These are phyloP conservation scores for Paracanthobrama guichenoti DNA, from an alignment of 2,113 vertebrate species.

Conservation along the genomic window DNA sequence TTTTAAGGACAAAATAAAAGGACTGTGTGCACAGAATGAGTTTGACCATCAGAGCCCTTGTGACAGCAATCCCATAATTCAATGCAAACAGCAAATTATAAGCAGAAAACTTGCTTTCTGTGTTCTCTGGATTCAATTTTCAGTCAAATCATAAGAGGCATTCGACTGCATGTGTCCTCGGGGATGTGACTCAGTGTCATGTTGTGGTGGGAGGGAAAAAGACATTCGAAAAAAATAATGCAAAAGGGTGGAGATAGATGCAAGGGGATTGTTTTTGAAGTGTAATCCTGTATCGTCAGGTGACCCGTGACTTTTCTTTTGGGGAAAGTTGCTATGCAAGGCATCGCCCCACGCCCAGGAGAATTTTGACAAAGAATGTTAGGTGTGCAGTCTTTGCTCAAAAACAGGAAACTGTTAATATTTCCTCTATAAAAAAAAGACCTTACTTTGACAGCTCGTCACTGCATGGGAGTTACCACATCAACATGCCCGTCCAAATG, in stretches of 20 bases:
- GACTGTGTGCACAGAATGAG: not conserved
- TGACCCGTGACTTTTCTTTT: not conserved
- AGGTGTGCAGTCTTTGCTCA: constrained; percentile 22
- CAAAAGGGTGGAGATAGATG: not conserved
- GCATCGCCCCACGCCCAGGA: constrained; percentile 40
- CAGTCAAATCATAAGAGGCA: constrained; percentile 51
- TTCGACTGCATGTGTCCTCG: constrained; percentile 62
- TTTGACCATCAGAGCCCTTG: not conserved
- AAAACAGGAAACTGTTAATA: constrained; percentile 68
- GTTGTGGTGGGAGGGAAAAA: constrained; percentile 21
- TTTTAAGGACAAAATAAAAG: constrained; percentile 38
- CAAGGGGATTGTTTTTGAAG: not conserved
- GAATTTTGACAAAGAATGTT: constrained; percentile 34
- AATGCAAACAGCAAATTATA: not conserved
- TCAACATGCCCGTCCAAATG: not conserved
- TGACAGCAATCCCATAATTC: constrained; percentile 28
- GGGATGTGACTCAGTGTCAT: constrained; percentile 71
- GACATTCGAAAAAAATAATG: not conserved
- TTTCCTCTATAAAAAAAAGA: constrained; percentile 58
- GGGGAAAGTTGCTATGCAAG: not conserved
- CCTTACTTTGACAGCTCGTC: constrained; percentile 24
- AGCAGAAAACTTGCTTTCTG: not conserved
- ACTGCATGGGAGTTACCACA: not conserved
- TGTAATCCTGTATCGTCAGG: not conserved
- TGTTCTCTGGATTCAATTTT: constrained; percentile 55